phyloP scores from a whole-genome alignment of 2,888 invertebrate species.

The Drosophila fulvimacula region DNA sequence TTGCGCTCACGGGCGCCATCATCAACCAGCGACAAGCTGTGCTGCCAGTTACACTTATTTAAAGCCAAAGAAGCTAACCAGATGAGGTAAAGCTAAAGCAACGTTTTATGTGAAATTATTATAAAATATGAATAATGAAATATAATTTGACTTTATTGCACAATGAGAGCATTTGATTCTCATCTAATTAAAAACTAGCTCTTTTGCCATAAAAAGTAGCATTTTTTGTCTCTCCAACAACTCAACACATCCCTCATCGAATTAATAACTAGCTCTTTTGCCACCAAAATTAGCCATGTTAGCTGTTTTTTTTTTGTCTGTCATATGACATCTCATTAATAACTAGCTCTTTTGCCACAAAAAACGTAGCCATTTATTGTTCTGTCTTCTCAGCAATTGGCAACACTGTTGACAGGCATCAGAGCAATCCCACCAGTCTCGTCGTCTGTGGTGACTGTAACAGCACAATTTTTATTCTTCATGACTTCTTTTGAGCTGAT shows the following conservation, averaged over 20 bases:
- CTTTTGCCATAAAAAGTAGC: neutral
- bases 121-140: no score
- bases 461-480: slow-evolving; percentile 33
- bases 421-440: slow-evolving; percentile 43
- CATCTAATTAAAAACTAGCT: neutral
- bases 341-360: neutral
- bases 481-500: slow-evolving; percentile 64
- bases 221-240: no score
- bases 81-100: neutral
- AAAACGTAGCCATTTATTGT: neutral
- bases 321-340: neutral
- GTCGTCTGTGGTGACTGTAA: slow-evolving; percentile 78
- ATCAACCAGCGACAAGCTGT: slow-evolving; percentile 21
- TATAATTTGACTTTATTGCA: no score
- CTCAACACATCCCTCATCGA: no score
- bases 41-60: slow-evolving; percentile 1
- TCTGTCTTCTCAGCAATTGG: neutral
- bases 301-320: no score
- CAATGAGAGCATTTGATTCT: no score
- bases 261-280: neutral
- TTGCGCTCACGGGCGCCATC: slow-evolving; percentile 66
- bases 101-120: no score
- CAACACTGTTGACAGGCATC: slow-evolving; percentile 15
- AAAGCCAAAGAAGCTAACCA: neutral
- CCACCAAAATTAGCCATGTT: neutral